Base-by-base conservation (phyloP, 1,140 invertebrate genomes). In the Heliconius himera region DNA sequence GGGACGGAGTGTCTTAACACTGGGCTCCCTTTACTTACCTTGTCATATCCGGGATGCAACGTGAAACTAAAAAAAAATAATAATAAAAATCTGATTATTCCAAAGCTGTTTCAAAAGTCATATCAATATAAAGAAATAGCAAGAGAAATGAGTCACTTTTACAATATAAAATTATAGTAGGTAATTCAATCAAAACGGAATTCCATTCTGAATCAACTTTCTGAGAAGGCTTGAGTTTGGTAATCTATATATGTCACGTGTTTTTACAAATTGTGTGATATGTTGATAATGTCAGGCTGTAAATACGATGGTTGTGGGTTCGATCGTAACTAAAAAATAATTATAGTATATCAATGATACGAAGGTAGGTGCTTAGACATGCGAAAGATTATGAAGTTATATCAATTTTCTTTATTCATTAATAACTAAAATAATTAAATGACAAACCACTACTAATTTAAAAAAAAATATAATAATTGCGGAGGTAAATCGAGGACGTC, bases 191-290 rank as follows among this genome's bases (percentile, higher is more conserved):
- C 11, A 66, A 66, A 66, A 66, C 60, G 11, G 22, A 66, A 26
- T 66, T 66, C 11, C 60, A 26, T 29, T 29, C 22, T 29, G 60
- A 60, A 66, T 66, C 60, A 66, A 66, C 22, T 13, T 66, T 66
- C 60, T 66, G 4, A 66, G 60, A 66, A 66, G 60, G 26, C 22
- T 29, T 16, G 60, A 66, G 22, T 66, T 66, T 66, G 22, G 9
- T 66, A 26, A 66, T 16, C 26, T 84, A 88, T 86, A 88, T 86
- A 85, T 87, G 90, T 91, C 89, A 91, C 79, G 74, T 82, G 82
- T 85, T 86, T 86, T 91, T 88, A 89, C 90, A 91, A 91, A 91
- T 89, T 89, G 74, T 84, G 83, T 90, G 90, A 90, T 89, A 90
- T 91, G 90, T 89, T 87, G 90, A 82, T 66, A 22, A 66, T 66